phyloP scores from a whole-genome alignment of 2,113 vertebrate genomes.

The Hippocampus mohnikei region DNA sequence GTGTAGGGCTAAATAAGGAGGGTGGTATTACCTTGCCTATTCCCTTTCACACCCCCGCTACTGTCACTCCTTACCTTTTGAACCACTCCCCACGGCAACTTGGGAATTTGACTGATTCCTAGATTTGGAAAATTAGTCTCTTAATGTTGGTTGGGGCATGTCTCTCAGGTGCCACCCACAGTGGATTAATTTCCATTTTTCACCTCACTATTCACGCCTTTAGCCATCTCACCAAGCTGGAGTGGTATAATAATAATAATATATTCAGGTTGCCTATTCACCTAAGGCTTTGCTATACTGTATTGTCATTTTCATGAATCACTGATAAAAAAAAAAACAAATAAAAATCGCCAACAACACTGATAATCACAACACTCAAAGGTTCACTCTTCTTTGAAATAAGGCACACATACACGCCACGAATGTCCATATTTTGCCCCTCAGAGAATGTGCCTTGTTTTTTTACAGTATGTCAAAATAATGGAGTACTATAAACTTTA shows the following conservation, averaged over 20 bases:
- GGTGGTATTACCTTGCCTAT: constrained; percentile 94
- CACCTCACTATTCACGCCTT: constrained; percentile 67
- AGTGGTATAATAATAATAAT: constrained; percentile 29
- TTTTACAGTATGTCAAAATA: neutral
- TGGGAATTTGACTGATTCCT: constrained; percentile 98
- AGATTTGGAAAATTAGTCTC: constrained; percentile 99
- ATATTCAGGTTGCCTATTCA: constrained; percentile 30
- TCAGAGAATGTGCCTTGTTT: neutral
- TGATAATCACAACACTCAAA: neutral
- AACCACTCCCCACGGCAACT: constrained; percentile 83
- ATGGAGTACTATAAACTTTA: neutral
- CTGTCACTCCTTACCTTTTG: constrained; percentile 45
- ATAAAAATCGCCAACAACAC: neutral
- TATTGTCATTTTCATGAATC: neutral
- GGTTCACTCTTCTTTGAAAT: neutral
- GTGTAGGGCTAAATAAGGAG: constrained; percentile 98
- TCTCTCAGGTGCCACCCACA: constrained; percentile 87
- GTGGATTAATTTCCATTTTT: constrained; percentile 93
- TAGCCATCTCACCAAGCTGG: constrained; percentile 24
- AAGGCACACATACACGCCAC: neutral
- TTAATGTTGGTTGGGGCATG: constrained; percentile 86
- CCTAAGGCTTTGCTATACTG: constrained; percentile 5
- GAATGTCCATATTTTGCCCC: neutral
- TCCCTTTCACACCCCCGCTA: constrained; percentile 89
- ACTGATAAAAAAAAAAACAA: neutral